Evolutionary conservation across 2,113 vertebrate genomes (phyloP), one percentile per base, ranked within the genome.

Genomic region (Nettapus auritus): DNA sequence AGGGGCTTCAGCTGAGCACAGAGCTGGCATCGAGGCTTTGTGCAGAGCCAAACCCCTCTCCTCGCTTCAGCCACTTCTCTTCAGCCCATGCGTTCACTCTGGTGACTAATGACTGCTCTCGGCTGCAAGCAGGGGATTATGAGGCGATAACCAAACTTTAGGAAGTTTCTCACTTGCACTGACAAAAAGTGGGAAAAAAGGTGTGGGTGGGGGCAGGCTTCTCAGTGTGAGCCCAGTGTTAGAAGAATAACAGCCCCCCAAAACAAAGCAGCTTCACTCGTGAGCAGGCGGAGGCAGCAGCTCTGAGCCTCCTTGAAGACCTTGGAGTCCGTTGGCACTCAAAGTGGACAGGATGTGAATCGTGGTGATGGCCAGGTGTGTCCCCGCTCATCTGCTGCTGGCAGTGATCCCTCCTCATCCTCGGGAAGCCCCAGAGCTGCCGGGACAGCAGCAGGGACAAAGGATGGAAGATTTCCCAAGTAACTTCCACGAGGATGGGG

Each of bases 321-420:
- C 60, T 0, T 5, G 28, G 22, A 52, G 71, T 4, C 52, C 52
- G n/a, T n/a, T n/a, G n/a, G n/a, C n/a, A n/a, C 73, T 40, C 29
- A 19, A 21, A 59, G 0, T 0, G 4, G 34, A 12, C 31, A 15
- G 52, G 44, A 84, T 53, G 46, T 4, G 69, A 11, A 46, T 10
- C 0, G 1, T 9, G 46, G 31, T n/a, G 63, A 52, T 52, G 36
- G 23, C 20, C 3, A 5, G 34, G 2, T 1, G 0, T 0, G 22
- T 52, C 53, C 67, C 48, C 31, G 1, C 0, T 3, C 8, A 44
- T 20, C 64, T 15, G 8, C 56, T n/a, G 70, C 8, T 0, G 4
- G 52, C 48, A 21, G 16, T 0, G 15, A 7, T 33, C 62, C 67
- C 31, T 69, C 9, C 0, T 13, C 82, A 4, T 4, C n/a, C 52